Conservation (phyloP, 2,113 vertebrate species). For the Rhinopithecus roxellana region DNA sequence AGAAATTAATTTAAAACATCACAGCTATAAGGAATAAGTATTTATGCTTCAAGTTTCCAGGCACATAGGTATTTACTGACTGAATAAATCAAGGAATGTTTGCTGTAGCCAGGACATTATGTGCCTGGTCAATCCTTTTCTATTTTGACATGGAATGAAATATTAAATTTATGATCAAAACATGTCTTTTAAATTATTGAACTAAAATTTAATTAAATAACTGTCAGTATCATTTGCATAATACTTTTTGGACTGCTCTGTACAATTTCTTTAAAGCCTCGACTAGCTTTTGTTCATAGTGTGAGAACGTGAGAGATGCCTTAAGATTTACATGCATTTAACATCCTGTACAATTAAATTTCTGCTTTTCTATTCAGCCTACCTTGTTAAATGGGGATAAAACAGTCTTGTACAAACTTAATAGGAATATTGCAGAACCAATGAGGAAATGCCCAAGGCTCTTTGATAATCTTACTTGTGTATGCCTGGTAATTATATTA, state of each 20-base stretch:
- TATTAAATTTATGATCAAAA: conserved; percentile 11
- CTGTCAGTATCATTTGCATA: neutral
- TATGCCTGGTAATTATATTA: neutral
- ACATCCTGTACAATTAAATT: neutral
- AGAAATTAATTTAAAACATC: conserved; percentile 48
- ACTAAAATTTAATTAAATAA: neutral
- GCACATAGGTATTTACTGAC: conserved; percentile 25
- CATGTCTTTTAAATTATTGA: conserved; percentile 20
- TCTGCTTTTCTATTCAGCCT: conserved; percentile 26
- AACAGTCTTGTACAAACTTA: conserved; percentile 14
- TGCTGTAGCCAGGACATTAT: neutral
- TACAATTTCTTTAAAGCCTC: neutral
- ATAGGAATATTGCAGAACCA: neutral
- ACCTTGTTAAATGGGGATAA: conserved; percentile 1
- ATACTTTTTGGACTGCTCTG: neutral
- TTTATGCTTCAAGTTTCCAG: neutral
- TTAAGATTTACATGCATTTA: neutral
- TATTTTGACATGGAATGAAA: conserved; percentile 7
- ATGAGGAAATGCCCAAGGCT: neutral
- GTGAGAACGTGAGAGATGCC: neutral
- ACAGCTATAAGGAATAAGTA: neutral
- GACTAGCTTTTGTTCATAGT: neutral
- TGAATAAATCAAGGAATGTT: conserved; percentile 6
- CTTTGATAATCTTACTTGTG: conserved; percentile 6
- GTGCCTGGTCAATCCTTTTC: neutral